Evolutionary conservation across 2,888 invertebrate species (phyloP).

Genomic region (Phania funesta): DNA sequence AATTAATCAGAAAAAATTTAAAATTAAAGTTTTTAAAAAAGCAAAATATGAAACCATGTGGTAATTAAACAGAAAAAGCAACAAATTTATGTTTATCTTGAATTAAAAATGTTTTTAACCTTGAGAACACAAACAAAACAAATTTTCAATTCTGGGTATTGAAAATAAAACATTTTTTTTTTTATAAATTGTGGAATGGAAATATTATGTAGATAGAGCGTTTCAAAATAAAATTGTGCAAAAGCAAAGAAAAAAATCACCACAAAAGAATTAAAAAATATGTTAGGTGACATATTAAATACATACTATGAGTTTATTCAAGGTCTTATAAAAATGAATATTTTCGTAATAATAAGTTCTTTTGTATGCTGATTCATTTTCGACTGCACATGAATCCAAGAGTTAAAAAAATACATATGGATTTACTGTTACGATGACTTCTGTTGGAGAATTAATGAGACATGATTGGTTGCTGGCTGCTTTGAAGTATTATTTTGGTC

Average conservation of each 20-base stretch:
- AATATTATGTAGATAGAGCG: not conserved
- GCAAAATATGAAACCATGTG: no score
- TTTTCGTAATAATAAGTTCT: constrained; percentile 24
- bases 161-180: not conserved
- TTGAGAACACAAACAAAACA: not conserved
- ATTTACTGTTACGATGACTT: not conserved
- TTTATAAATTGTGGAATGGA: not conserved
- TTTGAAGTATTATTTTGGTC: constrained; percentile 3
- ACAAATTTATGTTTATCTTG: no score
- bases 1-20: no score
- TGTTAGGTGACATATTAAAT: not conserved
- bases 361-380: constrained; percentile 12
- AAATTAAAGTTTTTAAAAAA: no score
- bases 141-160: not conserved
- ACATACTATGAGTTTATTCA: constrained; percentile 28
- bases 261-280: not conserved
- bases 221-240: not conserved
- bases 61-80: no score
- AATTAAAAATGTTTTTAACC: no score
- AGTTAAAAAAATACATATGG: constrained; percentile 31
- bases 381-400: constrained; percentile 8
- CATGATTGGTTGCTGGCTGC: not conserved
- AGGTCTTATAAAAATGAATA: constrained; percentile 39
- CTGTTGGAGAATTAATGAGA: not conserved
- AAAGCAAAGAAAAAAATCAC: not conserved